phyloP scores from a whole-genome alignment of 1,140 invertebrate genomes.

The Elysia chlorotica region DNA sequence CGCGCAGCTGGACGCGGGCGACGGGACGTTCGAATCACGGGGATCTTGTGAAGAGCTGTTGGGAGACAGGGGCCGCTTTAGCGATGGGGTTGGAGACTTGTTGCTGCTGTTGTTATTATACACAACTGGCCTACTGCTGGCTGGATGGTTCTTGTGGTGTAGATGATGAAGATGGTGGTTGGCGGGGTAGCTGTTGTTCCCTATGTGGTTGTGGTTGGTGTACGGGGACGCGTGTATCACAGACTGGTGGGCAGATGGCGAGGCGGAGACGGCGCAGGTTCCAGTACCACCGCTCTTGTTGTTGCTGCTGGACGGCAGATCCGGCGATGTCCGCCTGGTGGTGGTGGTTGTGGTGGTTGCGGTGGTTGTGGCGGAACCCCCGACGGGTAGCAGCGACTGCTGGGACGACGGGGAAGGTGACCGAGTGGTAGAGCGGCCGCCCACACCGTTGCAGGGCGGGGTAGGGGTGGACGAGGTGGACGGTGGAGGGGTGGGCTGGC shows the following conservation, averaged over 20 bases:
- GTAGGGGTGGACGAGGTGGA: neutral
- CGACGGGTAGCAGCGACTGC: neutral
- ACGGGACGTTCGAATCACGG: neutral
- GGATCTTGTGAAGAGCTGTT: neutral
- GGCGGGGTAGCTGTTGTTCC: too few species aligned
- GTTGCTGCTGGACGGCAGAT: too few species aligned
- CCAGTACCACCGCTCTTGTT: too few species aligned
- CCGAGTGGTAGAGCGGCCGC: neutral
- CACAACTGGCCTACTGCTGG: too few species aligned
- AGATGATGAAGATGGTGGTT: too few species aligned
- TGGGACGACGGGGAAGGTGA: neutral
- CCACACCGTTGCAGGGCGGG: constrained; percentile 4
- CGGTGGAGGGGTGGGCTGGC: constrained; percentile 2
- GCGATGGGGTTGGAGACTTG: neutral
- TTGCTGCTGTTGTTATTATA: neutral
- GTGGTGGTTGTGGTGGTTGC: constrained; percentile 7
- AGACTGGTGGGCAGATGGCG: neutral
- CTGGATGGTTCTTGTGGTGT: too few species aligned
- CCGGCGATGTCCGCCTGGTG: too few species aligned
- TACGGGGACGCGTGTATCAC: constrained; percentile 3
- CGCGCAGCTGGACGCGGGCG: neutral
- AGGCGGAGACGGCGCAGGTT: neutral
- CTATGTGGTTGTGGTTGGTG: too few species aligned
- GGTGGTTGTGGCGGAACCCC: constrained; percentile 8
- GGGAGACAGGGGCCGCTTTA: neutral